Conservation (phyloP, 2,113 vertebrate genomes). For the Amazona vittata region DNA sequence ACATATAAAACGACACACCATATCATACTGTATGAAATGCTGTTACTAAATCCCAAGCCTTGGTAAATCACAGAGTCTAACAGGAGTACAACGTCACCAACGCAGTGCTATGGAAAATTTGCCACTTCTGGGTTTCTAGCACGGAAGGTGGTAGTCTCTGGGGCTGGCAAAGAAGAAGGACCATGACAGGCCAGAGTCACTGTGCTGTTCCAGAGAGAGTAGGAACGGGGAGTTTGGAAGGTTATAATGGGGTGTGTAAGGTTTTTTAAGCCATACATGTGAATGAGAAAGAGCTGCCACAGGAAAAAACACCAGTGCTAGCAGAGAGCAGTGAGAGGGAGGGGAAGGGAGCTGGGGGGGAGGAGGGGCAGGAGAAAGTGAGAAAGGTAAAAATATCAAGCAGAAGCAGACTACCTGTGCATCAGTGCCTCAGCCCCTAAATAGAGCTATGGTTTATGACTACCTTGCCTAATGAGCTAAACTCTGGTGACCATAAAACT, state of each 20-base stretch:
- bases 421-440: slow-evolving; percentile 56
- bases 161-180: background rate
- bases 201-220: background rate
- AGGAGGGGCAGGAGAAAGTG: background rate
- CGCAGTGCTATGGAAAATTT: background rate
- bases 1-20: slow-evolving; percentile 46
- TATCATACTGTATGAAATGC: slow-evolving; percentile 64
- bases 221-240: background rate
- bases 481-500: slow-evolving; percentile 87
- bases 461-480: slow-evolving; percentile 79
- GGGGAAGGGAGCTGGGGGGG: background rate
- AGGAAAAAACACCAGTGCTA: background rate
- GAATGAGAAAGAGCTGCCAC: background rate
- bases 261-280: background rate
- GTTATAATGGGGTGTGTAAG: background rate
- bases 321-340: background rate
- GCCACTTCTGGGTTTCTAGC: background rate
- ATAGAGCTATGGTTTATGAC: slow-evolving; percentile 79
- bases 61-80: slow-evolving; percentile 33
- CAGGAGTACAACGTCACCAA: background rate
- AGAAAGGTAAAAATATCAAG: slow-evolving; percentile 47
- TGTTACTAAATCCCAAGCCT: background rate
- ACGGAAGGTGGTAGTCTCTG: background rate
- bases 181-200: background rate
- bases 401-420: slow-evolving; percentile 35